These are phyloP conservation scores for Elanus axillaris DNA, from an alignment of 2,113 vertebrate species.

Conservation along the genomic window DNA sequence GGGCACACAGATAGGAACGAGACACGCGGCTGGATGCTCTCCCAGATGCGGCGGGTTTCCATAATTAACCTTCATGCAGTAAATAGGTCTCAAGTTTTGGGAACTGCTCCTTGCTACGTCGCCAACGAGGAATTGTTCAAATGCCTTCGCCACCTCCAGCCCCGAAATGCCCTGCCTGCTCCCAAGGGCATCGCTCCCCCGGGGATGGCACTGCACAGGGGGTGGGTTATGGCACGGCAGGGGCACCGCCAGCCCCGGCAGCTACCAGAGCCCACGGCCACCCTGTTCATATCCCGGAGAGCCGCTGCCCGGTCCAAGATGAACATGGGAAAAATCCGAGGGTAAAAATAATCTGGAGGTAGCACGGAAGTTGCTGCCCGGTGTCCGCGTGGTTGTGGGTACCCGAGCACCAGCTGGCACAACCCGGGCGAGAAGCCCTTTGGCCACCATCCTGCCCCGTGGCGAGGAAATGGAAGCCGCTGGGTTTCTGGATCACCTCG, in stretches of 20 bases:
- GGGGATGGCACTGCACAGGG: background rate
- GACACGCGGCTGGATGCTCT: background rate
- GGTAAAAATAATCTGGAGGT: background rate
- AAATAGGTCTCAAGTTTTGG: background rate
- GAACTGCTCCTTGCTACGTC: background rate
- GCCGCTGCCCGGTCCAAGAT: rapidly evolving
- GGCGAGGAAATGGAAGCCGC: rapidly evolving
- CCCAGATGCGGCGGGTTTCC: background rate
- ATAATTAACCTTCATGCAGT: background rate
- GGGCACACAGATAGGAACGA: background rate
- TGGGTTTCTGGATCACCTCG: background rate
- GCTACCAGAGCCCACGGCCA: background rate
- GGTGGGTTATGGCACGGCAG: rapidly evolving
- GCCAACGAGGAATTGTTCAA: background rate
- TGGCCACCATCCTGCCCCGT: background rate
- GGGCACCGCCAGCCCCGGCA: background rate
- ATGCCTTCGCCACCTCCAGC: background rate
- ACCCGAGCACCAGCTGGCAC: rapidly evolving
- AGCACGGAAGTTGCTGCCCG: background rate
- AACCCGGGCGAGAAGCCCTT: background rate
- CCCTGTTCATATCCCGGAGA: rapidly evolving
- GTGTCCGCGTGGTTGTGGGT: rapidly evolving
- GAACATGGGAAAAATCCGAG: background rate
- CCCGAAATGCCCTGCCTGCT: background rate
- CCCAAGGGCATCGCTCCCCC: background rate